A percentile compares a stretch with the other conserved stretches of the same genome.
Conservation (phyloP, 1,140 invertebrate species). For the Hylaeus volcanicus region DNA sequence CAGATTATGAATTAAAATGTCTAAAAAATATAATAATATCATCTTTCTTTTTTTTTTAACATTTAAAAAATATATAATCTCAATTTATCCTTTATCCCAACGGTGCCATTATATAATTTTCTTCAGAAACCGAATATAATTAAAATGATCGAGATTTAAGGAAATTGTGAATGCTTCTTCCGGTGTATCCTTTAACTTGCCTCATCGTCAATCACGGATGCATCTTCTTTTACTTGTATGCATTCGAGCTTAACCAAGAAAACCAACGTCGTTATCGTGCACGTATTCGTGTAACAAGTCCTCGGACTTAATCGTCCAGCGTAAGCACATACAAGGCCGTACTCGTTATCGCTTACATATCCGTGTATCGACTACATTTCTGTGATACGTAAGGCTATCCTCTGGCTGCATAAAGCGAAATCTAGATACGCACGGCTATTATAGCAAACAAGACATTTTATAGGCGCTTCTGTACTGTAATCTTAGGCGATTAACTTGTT, state of each 20-base stretch:
- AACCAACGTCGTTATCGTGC: constrained; percentile 60
- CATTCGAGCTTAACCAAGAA: constrained; percentile 46
- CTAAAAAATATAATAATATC: no score
- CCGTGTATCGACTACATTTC: constrained; percentile 53
- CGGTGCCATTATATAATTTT: no score
- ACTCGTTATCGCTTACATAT: constrained; percentile 65
- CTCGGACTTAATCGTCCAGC: constrained; percentile 67
- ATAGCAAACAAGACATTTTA: neutral
- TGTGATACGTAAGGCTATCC: constrained; percentile 20
- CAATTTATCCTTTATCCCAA: no score
- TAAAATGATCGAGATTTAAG: no score
- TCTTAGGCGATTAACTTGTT: no score
- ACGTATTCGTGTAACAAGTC: constrained; percentile 62
- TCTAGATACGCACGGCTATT: neutral
- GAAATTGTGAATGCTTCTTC: no score
- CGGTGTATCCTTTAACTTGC: neutral
- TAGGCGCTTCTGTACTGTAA: no score
- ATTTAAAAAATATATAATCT: no score
- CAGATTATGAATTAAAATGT: no score
- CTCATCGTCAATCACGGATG: neutral
- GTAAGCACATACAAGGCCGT: constrained; percentile 64
- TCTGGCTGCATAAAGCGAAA: neutral
- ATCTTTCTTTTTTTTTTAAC: no score
- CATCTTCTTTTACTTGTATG: constrained; percentile 6
- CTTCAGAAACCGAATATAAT: no score